Evolutionary conservation across 2,888 invertebrate species (phyloP).

Genomic region (Drosophila prolongata): DNA sequence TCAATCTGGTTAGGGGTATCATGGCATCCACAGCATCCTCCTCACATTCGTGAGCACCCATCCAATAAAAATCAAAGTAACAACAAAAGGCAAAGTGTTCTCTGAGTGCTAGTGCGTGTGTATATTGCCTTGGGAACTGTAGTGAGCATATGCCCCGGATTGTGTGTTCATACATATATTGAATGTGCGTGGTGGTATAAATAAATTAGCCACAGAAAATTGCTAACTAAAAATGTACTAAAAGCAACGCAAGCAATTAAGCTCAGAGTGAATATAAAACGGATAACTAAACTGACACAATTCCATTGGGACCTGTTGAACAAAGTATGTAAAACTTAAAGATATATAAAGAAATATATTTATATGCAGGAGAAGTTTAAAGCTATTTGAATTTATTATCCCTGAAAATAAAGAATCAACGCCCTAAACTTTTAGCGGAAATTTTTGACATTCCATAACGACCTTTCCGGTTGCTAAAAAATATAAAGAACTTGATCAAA

Average conservation of each 20-base stretch:
- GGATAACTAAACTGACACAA: neutral
- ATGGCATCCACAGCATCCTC: constrained; percentile 34
- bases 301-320: constrained; percentile 12
- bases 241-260: neutral
- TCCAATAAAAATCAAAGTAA: constrained; percentile 25
- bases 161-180: constrained; percentile 44
- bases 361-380: no score
- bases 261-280: neutral
- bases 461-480: no score
- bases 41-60: constrained; percentile 6
- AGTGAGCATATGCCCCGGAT: constrained; percentile 7
- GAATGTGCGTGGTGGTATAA: constrained; percentile 35
- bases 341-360: no score
- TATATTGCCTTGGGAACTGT: constrained; percentile 16
- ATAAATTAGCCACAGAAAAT: constrained; percentile 40
- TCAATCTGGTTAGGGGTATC: constrained; percentile 2
- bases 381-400: no score
- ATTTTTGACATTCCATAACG: no score
- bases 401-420: no score
- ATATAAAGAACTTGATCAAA: no score
- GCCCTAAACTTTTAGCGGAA: no score
- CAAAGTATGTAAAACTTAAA: neutral
- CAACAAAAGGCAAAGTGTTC: constrained; percentile 10
- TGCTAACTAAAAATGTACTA: constrained; percentile 1
- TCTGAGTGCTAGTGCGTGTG: constrained; percentile 18